Base-by-base conservation (phyloP, 2,888 invertebrate genomes). In the Empis livida region DNA sequence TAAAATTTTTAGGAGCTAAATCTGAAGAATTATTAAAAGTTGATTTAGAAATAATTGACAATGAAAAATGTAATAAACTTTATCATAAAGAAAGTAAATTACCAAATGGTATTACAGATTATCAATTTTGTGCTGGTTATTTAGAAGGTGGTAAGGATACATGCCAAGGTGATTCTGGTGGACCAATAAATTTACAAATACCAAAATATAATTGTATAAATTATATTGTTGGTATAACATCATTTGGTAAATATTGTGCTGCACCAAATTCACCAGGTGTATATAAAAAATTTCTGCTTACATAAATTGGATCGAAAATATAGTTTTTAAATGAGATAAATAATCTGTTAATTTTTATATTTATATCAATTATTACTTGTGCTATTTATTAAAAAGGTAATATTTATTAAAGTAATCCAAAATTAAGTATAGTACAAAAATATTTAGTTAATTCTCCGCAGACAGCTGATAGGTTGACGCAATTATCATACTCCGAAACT, bases 91-190 rank as follows among this genome's bases (percentile, higher is more conserved):
- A 64, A 47, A 57, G 62, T 9, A 62, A 62, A 15, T 52, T 72
- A 27, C 59, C 62, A 1, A 59, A 56, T 16, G 71, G 72, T 3
- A 64, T 71, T 13, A 59, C 59, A 37, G 61, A 68, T 44, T 56
- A 59, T 0, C 71, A 71, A 55, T 58, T 72, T 47, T 72, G 72
- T 52, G 72, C 71, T 5, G 72, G 72, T 2, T 60, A 62, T 38
- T 52, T 68, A 30, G 56, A 57, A 1, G 68, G 66, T 3, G 70
- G 67, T 14, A 67, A 61, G 48, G 70, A 69, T 51, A 67, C 70
- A 0, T 70, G 70, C 37, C 63, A 65, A 48, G 54, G 55, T 14
- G 69, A 69, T 52, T 68, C 69, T 0, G 69, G 68, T 3, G 70
- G 70, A 3, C 69, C 70, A 1, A 47, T 70, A 11, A 62, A 66